Evolutionary conservation across 2,888 invertebrate genomes (phyloP).

Genomic region (Eulithis prunata): DNA sequence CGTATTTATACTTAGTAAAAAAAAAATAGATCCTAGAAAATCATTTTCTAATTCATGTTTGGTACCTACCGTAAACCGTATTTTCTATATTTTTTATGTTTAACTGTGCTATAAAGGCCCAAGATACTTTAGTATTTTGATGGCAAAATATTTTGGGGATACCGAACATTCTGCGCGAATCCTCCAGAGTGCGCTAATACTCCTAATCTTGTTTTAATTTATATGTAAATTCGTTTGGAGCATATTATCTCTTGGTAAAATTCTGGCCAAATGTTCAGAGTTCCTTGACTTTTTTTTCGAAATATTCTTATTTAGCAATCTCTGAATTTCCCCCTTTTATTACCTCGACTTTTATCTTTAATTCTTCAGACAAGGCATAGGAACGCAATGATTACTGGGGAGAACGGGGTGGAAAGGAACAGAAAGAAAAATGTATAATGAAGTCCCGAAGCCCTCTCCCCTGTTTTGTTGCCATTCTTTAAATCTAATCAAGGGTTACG

Average conservation of each 20-base stretch:
- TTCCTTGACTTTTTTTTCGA: conserved; percentile 54
- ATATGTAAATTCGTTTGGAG: conserved; percentile 64
- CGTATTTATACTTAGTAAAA: too few relatives aligned
- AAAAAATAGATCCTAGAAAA: too few relatives aligned
- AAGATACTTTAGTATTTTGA: conserved; percentile 40
- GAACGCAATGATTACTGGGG: conserved; percentile 64
- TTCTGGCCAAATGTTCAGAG: conserved; percentile 53
- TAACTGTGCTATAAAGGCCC: background rate
- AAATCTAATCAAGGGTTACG: conserved; percentile 62
- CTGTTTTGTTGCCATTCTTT: conserved; percentile 63
- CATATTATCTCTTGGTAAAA: conserved; percentile 59
- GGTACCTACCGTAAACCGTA: too few relatives aligned
- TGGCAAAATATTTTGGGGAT: conserved; percentile 47
- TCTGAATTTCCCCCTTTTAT: conserved; percentile 62
- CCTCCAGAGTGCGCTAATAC: conserved; percentile 52
- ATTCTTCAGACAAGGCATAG: conserved; percentile 64
- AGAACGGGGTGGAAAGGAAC: conserved; percentile 55
- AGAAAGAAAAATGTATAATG: conserved; percentile 69
- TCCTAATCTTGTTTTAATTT: conserved; percentile 65
- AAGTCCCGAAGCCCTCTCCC: conserved; percentile 61
- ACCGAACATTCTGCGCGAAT: conserved; percentile 43
- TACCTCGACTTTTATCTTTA: conserved; percentile 67
- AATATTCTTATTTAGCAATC: conserved; percentile 65
- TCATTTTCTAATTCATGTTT: too few relatives aligned
- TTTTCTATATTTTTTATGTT: too few relatives aligned